A percentile compares a stretch with the other conserved stretches of the same genome.
Evolutionary conservation across 1,140 invertebrate species (phyloP).

Genomic region (Acromyrmex echinatior): DNA sequence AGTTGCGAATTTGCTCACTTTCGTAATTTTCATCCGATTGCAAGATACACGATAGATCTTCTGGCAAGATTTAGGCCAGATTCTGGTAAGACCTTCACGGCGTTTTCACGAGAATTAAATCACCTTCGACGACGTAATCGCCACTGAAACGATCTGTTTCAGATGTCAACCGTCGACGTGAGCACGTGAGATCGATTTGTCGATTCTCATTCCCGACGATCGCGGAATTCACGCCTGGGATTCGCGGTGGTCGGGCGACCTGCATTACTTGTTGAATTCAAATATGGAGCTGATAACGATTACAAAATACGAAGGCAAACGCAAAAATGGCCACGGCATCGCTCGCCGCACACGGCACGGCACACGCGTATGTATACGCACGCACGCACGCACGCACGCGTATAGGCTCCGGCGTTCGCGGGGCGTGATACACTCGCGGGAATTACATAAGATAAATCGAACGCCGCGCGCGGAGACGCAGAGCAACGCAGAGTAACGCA

Average conservation of each 20-base stretch:
- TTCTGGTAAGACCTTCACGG: too few species aligned
- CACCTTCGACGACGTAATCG: too few species aligned
- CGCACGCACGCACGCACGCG: neutral
- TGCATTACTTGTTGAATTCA: constrained; percentile 85
- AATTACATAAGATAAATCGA: constrained; percentile 64
- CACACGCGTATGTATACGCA: neutral
- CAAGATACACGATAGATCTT: too few species aligned
- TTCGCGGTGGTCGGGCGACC: constrained; percentile 39
- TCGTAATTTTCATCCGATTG: too few species aligned
- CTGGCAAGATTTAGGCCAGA: too few species aligned
- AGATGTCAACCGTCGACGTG: too few species aligned
- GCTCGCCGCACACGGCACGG: constrained; percentile 20
- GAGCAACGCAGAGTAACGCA: too few species aligned
- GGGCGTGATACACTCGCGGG: constrained; percentile 8
- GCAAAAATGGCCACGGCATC: constrained; percentile 86
- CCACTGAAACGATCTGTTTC: too few species aligned
- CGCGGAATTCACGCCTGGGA: neutral
- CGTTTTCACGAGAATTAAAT: too few species aligned
- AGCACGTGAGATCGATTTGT: neutral
- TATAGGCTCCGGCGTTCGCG: neutral
- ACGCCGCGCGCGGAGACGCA: neutral
- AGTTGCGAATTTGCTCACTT: too few species aligned
- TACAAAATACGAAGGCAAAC: constrained; percentile 84
- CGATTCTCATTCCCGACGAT: neutral
- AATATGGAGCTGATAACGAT: constrained; percentile 86